Evolutionary conservation across 2,888 invertebrate genomes (phyloP), one percentile per base, ranked within the genome.

Genomic region (Gonocerus acuteangulatus): DNA sequence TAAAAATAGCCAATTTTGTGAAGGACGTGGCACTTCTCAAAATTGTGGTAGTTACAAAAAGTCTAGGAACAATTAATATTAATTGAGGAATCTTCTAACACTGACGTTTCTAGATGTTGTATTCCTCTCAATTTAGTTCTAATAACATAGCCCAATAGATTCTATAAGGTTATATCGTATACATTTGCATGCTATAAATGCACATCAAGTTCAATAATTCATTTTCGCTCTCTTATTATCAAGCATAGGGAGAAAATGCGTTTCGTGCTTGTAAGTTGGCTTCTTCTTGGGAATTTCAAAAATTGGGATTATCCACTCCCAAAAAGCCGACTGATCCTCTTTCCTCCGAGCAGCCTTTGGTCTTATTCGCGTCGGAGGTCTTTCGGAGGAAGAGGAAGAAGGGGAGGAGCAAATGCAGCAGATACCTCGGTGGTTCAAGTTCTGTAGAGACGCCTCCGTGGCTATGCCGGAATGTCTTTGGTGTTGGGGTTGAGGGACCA

Each of bases 401-500:
- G 19, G 34, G 51, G 32, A 34, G 51, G 1, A 36, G 32, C 4
- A 4, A 27, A 27, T 9, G 27, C 27, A 27, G 27, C 27, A 27
- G 27, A 27, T 1, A 19, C 51, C n/a, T 16, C 34, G 1, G 2
- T 27, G 21, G 11, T 22, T 27, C 44, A 54, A 42, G 13, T 11
- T 21, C 36, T 16, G 44, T 23, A 22, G 42, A 39, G 44, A 22
- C 23, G 54, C 51, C 42, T 23, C 22, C 42, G 21, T 22, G 27
- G 36, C 54, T 54, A 54, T 34, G 56, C 44, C 11, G 58, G 59
- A 7, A 60, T 59, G 39, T 62, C 64, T 44, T 64, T 64, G 22
- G 64, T 64, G 56, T 64, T 64, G 22, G 64, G 64, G 36, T 64
- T 64, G 27, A 64, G 60, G 0, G 65, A 56, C 65, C 65, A 65